Evolutionary conservation across 37 sponge, comb jelly and placozoan genomes (phyloP).

Genomic region (Dysidea cf. avara): DNA sequence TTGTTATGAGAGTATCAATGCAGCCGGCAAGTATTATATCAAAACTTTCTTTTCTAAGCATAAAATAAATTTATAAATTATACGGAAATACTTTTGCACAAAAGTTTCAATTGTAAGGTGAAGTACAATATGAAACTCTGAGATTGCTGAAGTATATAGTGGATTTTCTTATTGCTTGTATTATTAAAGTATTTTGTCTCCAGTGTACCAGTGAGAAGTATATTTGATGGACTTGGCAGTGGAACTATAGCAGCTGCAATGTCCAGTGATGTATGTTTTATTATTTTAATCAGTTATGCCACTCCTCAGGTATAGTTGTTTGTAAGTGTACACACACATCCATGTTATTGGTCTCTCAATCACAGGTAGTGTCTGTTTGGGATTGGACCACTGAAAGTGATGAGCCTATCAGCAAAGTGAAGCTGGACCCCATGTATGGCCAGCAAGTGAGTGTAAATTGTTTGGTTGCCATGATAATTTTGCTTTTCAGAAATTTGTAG

Average conservation of each 20-base stretch:
- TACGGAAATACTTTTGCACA: too few species aligned
- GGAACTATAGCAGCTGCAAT: slow-evolving; percentile 69
- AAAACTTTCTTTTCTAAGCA: too few species aligned
- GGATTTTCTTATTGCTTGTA: background rate
- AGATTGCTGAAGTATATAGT: background rate
- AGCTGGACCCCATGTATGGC: slow-evolving; percentile 34
- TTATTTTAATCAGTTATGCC: slow-evolving; percentile 63
- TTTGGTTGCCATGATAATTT: background rate
- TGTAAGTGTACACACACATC: background rate
- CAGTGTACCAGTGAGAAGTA: slow-evolving; percentile 67
- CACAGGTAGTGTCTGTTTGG: slow-evolving; percentile 77
- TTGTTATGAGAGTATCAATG: too few species aligned
- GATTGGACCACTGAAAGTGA: slow-evolving; percentile 85
- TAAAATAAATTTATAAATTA: too few species aligned
- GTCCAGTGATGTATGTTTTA: slow-evolving; percentile 71
- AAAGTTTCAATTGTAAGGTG: too few species aligned
- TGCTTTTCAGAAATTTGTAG: slow-evolving; percentile 46
- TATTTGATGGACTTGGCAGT: slow-evolving; percentile 60
- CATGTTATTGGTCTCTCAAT: background rate
- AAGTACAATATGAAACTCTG: too few species aligned
- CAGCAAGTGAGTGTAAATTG: slow-evolving; percentile 17
- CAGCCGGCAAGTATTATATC: too few species aligned
- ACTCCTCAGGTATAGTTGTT: slow-evolving; percentile 51
- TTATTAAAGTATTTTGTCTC: slow-evolving; percentile 5
- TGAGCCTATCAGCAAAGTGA: slow-evolving; percentile 40